Evolutionary conservation across 2,113 vertebrate species (phyloP), one percentile per base, ranked within the genome.

Genomic region (Pangasianodon hypophthalmus): DNA sequence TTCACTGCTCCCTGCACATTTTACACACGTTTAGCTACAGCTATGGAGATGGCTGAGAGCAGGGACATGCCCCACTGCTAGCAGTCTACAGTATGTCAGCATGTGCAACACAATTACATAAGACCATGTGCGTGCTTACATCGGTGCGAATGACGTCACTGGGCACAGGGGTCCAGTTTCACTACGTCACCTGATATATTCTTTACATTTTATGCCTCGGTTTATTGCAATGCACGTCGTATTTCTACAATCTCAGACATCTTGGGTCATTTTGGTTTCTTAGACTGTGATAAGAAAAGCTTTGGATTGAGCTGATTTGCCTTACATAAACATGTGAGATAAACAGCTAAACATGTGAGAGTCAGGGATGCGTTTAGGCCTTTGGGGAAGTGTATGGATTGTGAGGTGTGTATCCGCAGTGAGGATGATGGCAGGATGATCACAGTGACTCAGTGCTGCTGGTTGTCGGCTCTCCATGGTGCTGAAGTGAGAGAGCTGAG

Each of bases 381-480:
- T 83, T 41, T 37, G n/a, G 8, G 4, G 19, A 60, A 4, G 54
- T 54, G n/a, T 7, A 54, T 32, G 26, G 77, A 2, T 80, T 80
- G 29, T 54, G 14, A n/a, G 48, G 79, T 19, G 32, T 82, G 79
- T 54, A n/a, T 75, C 50, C 26, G 52, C 44, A 54, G 48, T 29
- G 46, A 46, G n/a, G 60, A 52, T 21, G 24, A 73, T 21, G 46
- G 48, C 13, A 60, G 62, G n/a, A 54, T 73, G 71, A 82, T 0
- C 79, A 88, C 62, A 87, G 58, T n/a, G 77, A 32, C 58, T 86
- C 56, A 71, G 32, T 16, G 81, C 46, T 13, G 86, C 71, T 54
- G 32, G 4, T 44, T 77, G 89, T 89, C 90, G 85, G 92, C 95
- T 96, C 94, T 96, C 95, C 95, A 95, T 95, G 95, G 95, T 96